Base-by-base conservation (phyloP, 2,797 vertebrate genomes). In the Sebastes aleutianus region DNA sequence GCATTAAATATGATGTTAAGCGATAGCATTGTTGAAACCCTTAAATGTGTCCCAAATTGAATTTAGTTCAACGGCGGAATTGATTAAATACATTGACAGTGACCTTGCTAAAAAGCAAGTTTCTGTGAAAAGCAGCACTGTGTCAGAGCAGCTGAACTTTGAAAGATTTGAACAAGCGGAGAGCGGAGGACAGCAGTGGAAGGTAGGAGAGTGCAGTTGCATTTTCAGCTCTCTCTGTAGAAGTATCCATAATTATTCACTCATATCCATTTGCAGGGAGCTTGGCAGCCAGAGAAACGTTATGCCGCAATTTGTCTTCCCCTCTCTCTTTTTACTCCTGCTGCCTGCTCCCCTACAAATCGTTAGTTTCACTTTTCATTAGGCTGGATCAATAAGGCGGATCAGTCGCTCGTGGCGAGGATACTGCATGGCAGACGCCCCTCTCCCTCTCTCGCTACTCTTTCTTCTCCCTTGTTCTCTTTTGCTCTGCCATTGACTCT, bases 321-420 rank as follows among this genome's bases (percentile, higher is more conserved):
- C 74, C 63, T 75, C 65, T 75, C 72, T 88, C 72, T 72, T 85
- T 76, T 82, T 78, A 85, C 16, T 31, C 54, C 3, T 16, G 79
- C 89, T 74, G 88, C 89, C 86, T 87, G 88, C 91, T 87, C 85
- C 83, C 79, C 70, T 85, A 88, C 90, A 92, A 93, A 96, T 95
- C 94, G 88, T 93, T 92, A 89, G 64, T 90, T 94, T 95, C 92
- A 86, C 94, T 96, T 96, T 95, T 97, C 95, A 96, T 92, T 91
- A 91, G 93, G 56, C 79, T 47, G 80, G 91, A 95, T 96, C 95
- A 78, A 96, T 95, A 92, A 82, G 85, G 82, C 65, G 90, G 91
- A 82, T 79, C 88, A 87, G 92, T 91, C 89, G 90, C 94, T 92
- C 57, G 47, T 84, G 92, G 87, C 63, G 87, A 79, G 88, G 92